A percentile compares a stretch with the other conserved stretches of the same genome.
phyloP scores from a whole-genome alignment of 2,113 vertebrate species.

The Takifugu bimaculatus region DNA sequence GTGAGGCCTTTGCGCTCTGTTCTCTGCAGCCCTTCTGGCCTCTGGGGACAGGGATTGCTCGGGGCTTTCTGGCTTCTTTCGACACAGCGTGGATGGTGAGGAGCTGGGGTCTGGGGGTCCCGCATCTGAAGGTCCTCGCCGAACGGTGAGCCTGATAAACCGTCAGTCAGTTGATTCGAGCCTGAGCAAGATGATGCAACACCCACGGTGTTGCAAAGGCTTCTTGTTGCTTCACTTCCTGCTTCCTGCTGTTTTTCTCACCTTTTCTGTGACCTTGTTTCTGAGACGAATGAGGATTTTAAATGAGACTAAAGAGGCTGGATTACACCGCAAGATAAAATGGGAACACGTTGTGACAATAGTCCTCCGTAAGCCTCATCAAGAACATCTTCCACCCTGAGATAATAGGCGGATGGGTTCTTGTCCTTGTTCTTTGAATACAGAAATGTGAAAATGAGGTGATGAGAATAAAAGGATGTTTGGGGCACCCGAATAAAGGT shows the following conservation, averaged over 20 bases:
- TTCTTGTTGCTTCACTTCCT: conserved; percentile 1
- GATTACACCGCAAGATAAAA: no score
- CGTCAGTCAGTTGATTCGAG: neutral
- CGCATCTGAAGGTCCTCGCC: conserved; percentile 81
- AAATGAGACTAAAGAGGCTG: no score
- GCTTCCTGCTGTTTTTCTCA: neutral
- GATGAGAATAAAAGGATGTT: no score
- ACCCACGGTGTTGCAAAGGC: neutral
- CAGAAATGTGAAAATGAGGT: neutral
- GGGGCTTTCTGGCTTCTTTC: conserved; percentile 87
- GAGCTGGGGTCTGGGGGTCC: conserved; percentile 80
- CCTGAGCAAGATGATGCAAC: neutral
- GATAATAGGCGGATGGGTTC: neutral
- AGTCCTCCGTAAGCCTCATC: neutral
- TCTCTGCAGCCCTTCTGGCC: conserved; percentile 91
- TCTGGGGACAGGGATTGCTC: conserved; percentile 88
- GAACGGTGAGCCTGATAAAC: conserved; percentile 77
- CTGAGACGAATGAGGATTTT: no score
- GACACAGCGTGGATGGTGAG: conserved; percentile 93
- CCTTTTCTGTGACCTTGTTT: neutral
- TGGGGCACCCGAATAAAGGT: neutral
- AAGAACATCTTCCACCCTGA: conserved; percentile 3
- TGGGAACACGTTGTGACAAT: no score
- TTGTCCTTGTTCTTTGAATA: conserved; percentile 9
- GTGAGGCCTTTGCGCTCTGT: neutral